Conservation (phyloP, 2,888 invertebrate genomes). For the Ennomos erosarius region DNA sequence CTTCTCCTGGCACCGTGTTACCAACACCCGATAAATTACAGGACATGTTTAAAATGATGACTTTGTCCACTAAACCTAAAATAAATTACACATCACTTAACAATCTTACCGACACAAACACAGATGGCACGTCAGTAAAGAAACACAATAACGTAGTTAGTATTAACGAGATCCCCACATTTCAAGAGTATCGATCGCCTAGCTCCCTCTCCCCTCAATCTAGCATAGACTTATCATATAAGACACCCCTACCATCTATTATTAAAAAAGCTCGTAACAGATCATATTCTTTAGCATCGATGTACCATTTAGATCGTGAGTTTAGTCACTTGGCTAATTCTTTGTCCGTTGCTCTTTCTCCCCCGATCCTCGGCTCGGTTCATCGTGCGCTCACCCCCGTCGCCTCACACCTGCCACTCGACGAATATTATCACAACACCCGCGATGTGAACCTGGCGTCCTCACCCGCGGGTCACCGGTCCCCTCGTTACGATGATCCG, state of each 20-base stretch:
- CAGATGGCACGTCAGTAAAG: constrained; percentile 44
- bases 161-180: constrained; percentile 80
- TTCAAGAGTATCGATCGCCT: constrained; percentile 80
- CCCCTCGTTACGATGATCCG: constrained; percentile 38
- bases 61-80: constrained; percentile 17
- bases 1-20: constrained; percentile 40
- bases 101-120: constrained; percentile 26
- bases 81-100: constrained; percentile 26
- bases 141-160: constrained; percentile 73
- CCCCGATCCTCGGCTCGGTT: constrained; percentile 80
- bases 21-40: constrained; percentile 55
- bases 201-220: constrained; percentile 61
- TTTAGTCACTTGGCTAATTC: constrained; percentile 85
- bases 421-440: constrained; percentile 62
- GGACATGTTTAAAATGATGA: constrained; percentile 62
- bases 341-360: constrained; percentile 85
- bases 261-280: constrained; percentile 69
- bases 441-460: constrained; percentile 52
- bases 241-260: constrained; percentile 67
- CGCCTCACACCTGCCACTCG: constrained; percentile 67
- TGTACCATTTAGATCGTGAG: constrained; percentile 69
- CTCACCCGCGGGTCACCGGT: constrained; percentile 39
- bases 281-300: constrained; percentile 67
- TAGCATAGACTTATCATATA: constrained; percentile 60
- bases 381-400: constrained; percentile 77